Base-by-base conservation (phyloP, 2,888 invertebrate species). In the Marasmarcha lunaedactyla region DNA sequence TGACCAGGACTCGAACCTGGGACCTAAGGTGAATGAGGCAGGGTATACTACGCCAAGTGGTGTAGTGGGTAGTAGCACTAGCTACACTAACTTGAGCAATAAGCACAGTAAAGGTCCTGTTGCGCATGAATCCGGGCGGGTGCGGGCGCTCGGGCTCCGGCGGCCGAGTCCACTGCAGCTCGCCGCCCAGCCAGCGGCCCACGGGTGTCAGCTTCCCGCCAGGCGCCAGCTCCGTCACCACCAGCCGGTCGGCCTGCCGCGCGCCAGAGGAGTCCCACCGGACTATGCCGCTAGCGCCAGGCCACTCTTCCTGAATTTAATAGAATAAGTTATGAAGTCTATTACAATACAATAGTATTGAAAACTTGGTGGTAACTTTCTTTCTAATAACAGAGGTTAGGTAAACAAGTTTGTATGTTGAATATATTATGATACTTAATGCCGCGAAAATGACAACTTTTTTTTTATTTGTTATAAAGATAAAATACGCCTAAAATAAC, bases 21-120 rank as follows among this genome's bases (percentile, higher is more conserved):
- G 20, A 20, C 20, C 20, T 20, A n/a, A n/a, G n/a, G n/a, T n/a
- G n/a, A n/a, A n/a, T n/a, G n/a, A n/a, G n/a, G n/a, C n/a, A n/a
- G n/a, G n/a, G n/a, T n/a, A n/a, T n/a, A n/a, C n/a, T n/a, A n/a
- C n/a, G n/a, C n/a, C n/a, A n/a, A n/a, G n/a, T n/a, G n/a, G n/a
- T n/a, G n/a, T n/a, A n/a, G n/a, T n/a, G n/a, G n/a, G n/a, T n/a
- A n/a, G n/a, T n/a, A n/a, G n/a, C n/a, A n/a, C n/a, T n/a, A n/a
- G n/a, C n/a, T n/a, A n/a, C 14, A 30, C 42, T 15, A 39, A 71
- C 73, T 54, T 51, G 37, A 0, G 74, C 72, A 41, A 77, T 66
- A 51, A 77, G 68, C 14, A 78, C 63, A 41, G 58, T 70, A 60
- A 77, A 78, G 43, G 73, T 76, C 52, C 70, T 67, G 57, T 77